phyloP scores from a whole-genome alignment of 2,888 invertebrate genomes.

The Torymus aiolomorphi region DNA sequence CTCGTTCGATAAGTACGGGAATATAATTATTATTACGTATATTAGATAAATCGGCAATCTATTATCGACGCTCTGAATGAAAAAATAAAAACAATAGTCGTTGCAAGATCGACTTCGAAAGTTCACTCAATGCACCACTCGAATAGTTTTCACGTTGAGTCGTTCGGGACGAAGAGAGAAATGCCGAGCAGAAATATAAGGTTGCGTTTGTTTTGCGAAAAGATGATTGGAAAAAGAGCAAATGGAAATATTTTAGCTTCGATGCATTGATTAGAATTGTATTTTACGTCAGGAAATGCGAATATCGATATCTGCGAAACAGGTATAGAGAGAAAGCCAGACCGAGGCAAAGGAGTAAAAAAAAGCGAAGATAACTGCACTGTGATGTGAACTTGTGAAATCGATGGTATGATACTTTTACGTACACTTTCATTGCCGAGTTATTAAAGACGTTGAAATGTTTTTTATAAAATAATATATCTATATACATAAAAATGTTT shows the following conservation, averaged over 20 bases:
- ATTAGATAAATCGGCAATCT: constrained; percentile 56
- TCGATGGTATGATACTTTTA: constrained; percentile 33
- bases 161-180: neutral
- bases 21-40: constrained; percentile 36
- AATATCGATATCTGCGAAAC: no score
- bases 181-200: neutral
- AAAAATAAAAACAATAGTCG: neutral
- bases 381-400: constrained; percentile 38
- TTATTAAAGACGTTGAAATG: constrained; percentile 42
- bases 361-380: neutral
- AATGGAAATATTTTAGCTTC: constrained; percentile 3
- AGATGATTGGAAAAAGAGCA: no score
- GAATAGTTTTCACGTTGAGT: neutral
- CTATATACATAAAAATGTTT: constrained; percentile 32
- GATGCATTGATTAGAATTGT: neutral
- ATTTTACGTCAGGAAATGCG: neutral
- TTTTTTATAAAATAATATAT: constrained; percentile 40
- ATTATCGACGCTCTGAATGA: constrained; percentile 18
- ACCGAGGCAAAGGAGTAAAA: neutral
- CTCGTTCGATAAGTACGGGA: constrained; percentile 71
- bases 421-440: constrained; percentile 33
- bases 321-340: no score
- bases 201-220: no score
- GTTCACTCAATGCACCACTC: constrained; percentile 5
- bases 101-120: constrained; percentile 6